These are phyloP conservation scores for Bos javanicus DNA, from an alignment of 2,113 vertebrate species.

Conservation along the genomic window DNA sequence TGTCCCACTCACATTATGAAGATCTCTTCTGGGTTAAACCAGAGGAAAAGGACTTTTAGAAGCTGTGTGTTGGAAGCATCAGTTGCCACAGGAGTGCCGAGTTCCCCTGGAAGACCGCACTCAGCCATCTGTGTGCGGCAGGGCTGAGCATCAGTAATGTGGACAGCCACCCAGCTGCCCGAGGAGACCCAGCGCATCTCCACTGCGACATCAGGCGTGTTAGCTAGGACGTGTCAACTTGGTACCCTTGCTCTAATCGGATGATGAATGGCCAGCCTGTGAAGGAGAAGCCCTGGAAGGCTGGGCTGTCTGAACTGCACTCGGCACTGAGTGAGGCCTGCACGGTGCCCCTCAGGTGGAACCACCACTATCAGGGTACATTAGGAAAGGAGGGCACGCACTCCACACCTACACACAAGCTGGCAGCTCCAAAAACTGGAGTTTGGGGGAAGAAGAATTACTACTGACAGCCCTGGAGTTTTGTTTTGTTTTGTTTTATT, in stretches of 20 bases:
- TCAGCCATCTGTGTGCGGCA: conserved; percentile 58
- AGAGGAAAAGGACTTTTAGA: conserved; percentile 8
- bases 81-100: not conserved
- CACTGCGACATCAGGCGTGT: conserved; percentile 18
- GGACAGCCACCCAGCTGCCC: conserved; percentile 24
- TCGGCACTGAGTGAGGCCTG: conserved; percentile 37
- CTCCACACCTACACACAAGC: not conserved
- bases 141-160: conserved; percentile 45
- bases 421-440: not conserved
- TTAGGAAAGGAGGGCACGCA: not conserved
- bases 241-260: conserved; percentile 60
- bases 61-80: not conserved
- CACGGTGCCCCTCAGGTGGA: conserved; percentile 39
- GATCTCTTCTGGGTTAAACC: not conserved
- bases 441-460: not conserved
- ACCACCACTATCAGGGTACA: not conserved
- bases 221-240: conserved; percentile 54
- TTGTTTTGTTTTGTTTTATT: not conserved
- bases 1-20: not conserved
- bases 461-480: not conserved
- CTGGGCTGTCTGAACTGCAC: conserved; percentile 53
- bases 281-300: conserved; percentile 42
- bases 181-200: conserved; percentile 24
- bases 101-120: conserved; percentile 46
- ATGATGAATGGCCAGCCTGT: conserved; percentile 68